These are phyloP conservation scores for Microcebus murinus DNA, from an alignment of 2,113 vertebrate species.

Conservation along the genomic window DNA sequence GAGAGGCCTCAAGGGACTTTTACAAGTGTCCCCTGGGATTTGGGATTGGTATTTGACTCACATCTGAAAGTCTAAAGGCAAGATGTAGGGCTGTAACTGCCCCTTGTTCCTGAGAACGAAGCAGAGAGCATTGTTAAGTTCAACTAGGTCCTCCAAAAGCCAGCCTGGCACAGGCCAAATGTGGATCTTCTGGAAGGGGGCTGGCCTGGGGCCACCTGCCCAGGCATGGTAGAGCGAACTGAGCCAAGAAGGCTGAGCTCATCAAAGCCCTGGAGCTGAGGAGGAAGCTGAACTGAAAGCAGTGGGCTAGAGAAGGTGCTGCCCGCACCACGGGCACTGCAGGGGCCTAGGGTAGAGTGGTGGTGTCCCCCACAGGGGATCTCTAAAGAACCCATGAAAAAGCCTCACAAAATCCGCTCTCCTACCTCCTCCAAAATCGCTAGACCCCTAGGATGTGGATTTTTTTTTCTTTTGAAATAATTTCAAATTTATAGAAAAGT, in stretches of 20 bases:
- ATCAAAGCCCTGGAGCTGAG: background rate
- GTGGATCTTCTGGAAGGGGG: background rate
- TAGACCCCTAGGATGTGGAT: background rate
- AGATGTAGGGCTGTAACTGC: background rate
- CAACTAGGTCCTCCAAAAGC: background rate
- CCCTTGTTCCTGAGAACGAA: background rate
- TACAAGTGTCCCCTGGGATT: background rate
- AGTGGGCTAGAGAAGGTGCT: background rate
- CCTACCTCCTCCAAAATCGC: background rate
- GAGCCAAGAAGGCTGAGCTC: background rate
- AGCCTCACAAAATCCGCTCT: background rate
- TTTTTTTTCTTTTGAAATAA: constrained; percentile 23
- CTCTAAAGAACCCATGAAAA: background rate
- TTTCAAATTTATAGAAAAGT: background rate
- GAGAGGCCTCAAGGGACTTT: background rate
- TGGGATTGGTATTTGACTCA: background rate
- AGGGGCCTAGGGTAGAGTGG: background rate
- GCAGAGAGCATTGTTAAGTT: background rate
- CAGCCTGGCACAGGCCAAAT: background rate
- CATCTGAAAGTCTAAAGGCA: background rate
- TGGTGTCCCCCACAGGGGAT: background rate
- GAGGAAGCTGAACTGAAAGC: background rate
- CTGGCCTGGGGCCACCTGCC: background rate
- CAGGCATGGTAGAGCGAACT: background rate
- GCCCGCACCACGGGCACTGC: background rate